phyloP scores from a whole-genome alignment of 2,113 vertebrate species.

The Mastomys natalensis region DNA sequence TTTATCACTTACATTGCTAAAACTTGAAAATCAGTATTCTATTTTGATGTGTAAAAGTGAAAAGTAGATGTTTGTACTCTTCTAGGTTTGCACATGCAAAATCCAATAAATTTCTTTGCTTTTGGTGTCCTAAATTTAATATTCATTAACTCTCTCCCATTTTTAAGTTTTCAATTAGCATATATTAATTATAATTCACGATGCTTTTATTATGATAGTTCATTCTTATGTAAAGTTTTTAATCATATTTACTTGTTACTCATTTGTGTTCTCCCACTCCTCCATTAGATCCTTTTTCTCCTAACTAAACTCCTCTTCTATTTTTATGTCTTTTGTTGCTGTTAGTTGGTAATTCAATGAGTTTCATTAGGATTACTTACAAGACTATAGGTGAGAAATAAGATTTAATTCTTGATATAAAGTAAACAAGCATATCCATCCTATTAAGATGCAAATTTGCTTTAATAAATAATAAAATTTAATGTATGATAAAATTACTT shows the following conservation, averaged over 20 bases:
- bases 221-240: not conserved
- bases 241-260: not conserved
- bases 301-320: not conserved
- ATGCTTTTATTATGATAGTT: not conserved
- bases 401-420: not conserved
- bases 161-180: not conserved
- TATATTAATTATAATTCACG: not conserved
- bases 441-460: not conserved
- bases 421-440: not conserved
- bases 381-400: not conserved
- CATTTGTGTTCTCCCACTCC: not conserved
- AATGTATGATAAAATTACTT: not conserved
- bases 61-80: not conserved
- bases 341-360: not conserved
- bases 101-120: not conserved
- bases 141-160: not conserved
- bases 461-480: not conserved
- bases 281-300: not conserved
- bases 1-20: not conserved
- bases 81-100: not conserved
- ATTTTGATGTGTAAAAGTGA: not conserved
- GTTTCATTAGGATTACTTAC: not conserved
- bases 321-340: not conserved
- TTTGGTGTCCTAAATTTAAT: not conserved
- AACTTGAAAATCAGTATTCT: not conserved